phyloP scores from a whole-genome alignment of 2,797 vertebrate species.

The Periparus ater region DNA sequence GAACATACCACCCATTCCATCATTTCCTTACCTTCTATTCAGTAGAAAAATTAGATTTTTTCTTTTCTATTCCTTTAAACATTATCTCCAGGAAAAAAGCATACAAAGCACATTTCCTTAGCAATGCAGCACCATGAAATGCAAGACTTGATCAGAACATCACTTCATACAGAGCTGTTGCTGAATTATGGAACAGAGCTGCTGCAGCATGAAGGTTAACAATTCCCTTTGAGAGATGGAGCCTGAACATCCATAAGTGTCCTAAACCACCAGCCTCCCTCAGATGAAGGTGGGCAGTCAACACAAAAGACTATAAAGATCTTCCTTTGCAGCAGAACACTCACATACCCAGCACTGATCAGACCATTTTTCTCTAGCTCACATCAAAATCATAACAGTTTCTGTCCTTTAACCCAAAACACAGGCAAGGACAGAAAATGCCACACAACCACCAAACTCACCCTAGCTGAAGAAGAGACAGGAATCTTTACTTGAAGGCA shows the following conservation, averaged over 20 bases:
- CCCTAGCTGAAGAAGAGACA: neutral
- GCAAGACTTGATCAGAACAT: neutral
- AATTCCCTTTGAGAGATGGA: neutral
- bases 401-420: neutral
- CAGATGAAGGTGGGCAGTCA: neutral
- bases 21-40: neutral
- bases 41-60: neutral
- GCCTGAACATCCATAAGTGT: fast-evolving
- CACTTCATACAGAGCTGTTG: neutral
- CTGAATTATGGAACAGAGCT: neutral
- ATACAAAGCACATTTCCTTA: neutral
- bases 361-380: neutral
- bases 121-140: neutral
- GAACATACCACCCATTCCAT: neutral
- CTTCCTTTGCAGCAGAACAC: neutral
- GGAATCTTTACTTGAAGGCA: neutral
- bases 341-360: neutral
- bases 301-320: neutral
- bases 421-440: neutral
- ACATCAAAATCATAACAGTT: neutral
- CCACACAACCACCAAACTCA: neutral
- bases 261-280: neutral
- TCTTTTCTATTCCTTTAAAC: neutral
- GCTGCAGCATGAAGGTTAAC: neutral
- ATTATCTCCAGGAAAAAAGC: neutral